Percentiles rank a stretch among this genome's conserved stretches.
Evolutionary conservation across 2,797 vertebrate genomes (phyloP).

Genomic region (Hafferia zeledoni): DNA sequence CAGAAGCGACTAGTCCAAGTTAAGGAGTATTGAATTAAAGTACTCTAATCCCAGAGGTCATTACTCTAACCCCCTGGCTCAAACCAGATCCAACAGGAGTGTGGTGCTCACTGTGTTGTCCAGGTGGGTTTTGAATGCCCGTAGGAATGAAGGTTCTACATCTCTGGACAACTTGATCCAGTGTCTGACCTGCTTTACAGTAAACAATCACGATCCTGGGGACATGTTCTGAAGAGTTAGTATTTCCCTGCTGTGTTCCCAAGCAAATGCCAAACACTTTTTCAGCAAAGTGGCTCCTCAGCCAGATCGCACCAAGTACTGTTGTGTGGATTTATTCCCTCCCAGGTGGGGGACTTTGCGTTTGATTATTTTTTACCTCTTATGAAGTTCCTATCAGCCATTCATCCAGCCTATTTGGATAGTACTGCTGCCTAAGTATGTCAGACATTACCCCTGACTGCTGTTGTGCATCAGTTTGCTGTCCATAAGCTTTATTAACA

Average conservation of each 20-base stretch:
- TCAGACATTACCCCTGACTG: not conserved
- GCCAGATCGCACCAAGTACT: not conserved
- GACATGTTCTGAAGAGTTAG: not conserved
- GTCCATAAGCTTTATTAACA: not conserved
- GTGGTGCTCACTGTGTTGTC: not conserved
- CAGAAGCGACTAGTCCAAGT: accelerated
- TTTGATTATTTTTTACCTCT: not conserved
- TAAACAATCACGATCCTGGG: not conserved
- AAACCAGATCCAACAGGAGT: not conserved
- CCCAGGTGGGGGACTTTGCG: not conserved
- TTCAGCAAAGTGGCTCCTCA: not conserved
- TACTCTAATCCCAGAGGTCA: not conserved
- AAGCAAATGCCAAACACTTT: not conserved
- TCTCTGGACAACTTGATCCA: not conserved
- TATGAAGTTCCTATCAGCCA: not conserved
- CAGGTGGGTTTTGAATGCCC: not conserved
- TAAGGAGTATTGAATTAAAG: not conserved
- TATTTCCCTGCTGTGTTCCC: not conserved
- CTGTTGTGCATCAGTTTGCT: not conserved
- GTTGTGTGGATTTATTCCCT: not conserved
- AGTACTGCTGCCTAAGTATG: not conserved
- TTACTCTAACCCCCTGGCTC: not conserved
- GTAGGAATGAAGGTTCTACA: not conserved
- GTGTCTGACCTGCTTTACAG: not conserved
- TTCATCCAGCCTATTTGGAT: not conserved